These are phyloP conservation scores for Neuroterus valhalla DNA, from an alignment of 1,140 invertebrate species.

Conservation along the genomic window DNA sequence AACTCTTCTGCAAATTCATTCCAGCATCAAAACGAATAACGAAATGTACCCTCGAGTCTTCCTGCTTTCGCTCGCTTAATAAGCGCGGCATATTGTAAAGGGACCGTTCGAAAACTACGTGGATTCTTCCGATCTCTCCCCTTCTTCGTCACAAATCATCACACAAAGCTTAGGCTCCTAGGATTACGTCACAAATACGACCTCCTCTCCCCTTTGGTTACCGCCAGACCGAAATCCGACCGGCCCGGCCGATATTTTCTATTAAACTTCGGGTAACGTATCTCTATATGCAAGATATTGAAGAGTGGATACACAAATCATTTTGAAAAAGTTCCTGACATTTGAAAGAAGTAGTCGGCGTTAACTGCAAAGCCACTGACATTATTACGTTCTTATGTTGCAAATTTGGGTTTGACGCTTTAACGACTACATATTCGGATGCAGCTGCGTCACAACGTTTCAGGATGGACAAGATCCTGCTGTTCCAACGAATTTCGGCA, in stretches of 20 bases:
- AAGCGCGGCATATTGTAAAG: slow-evolving; percentile 11
- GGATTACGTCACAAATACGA: too few relatives aligned
- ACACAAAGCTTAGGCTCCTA: too few relatives aligned
- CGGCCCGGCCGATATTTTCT: too few relatives aligned
- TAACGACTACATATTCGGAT: not conserved
- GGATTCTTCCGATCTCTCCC: too few relatives aligned
- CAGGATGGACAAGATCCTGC: slow-evolving; percentile 45
- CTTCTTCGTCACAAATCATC: too few relatives aligned
- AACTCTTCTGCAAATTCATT: slow-evolving; percentile 14
- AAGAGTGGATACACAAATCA: too few relatives aligned
- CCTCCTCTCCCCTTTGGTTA: not conserved
- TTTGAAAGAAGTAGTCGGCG: not conserved
- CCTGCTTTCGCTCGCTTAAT: slow-evolving; percentile 12
- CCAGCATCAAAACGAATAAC: slow-evolving; percentile 17
- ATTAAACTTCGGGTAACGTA: too few relatives aligned
- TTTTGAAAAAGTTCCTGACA: not conserved
- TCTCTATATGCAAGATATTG: too few relatives aligned
- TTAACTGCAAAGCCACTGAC: not conserved
- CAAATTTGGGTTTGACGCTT: not conserved
- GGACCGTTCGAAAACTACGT: too few relatives aligned
- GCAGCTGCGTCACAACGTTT: slow-evolving; percentile 31
- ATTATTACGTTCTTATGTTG: not conserved
- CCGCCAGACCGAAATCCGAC: too few relatives aligned
- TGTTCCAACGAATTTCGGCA: slow-evolving; percentile 50
- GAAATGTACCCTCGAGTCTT: slow-evolving; percentile 1